Percentiles rank a stretch among this genome's conserved stretches.
phyloP scores from a whole-genome alignment of 23 tunicate genomes.

The Oikopleura albicans region DNA sequence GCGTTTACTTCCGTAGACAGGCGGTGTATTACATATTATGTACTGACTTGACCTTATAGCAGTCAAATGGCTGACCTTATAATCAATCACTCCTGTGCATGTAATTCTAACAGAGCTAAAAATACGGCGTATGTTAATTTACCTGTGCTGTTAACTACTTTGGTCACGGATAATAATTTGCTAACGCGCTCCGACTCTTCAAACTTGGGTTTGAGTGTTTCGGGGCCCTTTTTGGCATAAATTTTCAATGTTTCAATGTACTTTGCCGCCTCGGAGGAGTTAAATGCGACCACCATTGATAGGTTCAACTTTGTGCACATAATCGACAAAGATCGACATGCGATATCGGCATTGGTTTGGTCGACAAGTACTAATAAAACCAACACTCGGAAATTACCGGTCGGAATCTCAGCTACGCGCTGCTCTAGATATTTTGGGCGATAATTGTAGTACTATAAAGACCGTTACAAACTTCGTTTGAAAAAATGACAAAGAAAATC shows the following conservation, averaged over 20 bases:
- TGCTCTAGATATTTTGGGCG: neutral
- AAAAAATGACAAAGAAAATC: too few species aligned
- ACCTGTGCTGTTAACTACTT: neutral
- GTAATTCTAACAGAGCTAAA: too few species aligned
- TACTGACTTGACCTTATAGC: too few species aligned
- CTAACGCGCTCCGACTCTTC: neutral
- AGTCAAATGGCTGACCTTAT: too few species aligned
- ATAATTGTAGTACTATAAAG: conserved; percentile 13
- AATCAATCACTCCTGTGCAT: too few species aligned
- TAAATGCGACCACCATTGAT: neutral
- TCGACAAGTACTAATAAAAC: neutral
- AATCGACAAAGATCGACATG: neutral
- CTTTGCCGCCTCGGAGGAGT: neutral
- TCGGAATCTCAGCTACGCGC: neutral
- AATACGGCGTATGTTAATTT: neutral
- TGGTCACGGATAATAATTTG: neutral
- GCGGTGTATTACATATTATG: too few species aligned
- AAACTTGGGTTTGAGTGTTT: neutral
- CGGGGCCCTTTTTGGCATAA: conserved; percentile 9
- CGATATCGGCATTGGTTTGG: neutral
- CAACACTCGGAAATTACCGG: neutral
- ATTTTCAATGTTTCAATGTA: neutral
- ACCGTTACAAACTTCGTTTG: too few species aligned
- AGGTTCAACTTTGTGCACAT: neutral
- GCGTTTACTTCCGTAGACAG: too few species aligned